phyloP scores from a whole-genome alignment of 2,888 invertebrate species.

The Troilus luridus region DNA sequence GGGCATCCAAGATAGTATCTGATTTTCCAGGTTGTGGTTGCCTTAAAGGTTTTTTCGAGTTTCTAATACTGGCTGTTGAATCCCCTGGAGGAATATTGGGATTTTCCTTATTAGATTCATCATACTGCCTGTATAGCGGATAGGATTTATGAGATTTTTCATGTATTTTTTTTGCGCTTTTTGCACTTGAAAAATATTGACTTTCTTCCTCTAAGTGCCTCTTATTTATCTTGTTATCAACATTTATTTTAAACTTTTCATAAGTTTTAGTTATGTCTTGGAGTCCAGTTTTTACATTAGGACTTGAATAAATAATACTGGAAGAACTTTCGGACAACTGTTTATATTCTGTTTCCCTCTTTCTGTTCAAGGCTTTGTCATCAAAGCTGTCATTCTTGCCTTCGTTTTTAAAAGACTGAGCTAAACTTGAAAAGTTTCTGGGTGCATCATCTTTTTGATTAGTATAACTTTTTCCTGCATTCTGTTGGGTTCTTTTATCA shows the following conservation, averaged over 20 bases:
- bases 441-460: neutral
- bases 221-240: neutral
- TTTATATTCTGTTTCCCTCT: neutral
- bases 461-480: neutral
- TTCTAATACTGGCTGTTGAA: neutral
- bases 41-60: neutral
- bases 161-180: neutral
- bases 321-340: neutral
- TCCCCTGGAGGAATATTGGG: neutral
- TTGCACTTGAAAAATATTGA: neutral
- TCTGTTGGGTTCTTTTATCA: neutral
- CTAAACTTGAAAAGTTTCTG: neutral
- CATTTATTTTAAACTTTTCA: neutral
- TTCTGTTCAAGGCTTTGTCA: neutral
- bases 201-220: neutral
- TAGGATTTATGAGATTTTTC: constrained; percentile 31
- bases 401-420: neutral
- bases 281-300: neutral
- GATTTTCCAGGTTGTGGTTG: neutral
- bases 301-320: constrained; percentile 8
- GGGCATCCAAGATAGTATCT: neutral
- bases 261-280: neutral
- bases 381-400: neutral
- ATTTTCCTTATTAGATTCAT: neutral
- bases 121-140: neutral